Base-by-base conservation (phyloP, 2,797 vertebrate species). In the Enteromius paludinosus region DNA sequence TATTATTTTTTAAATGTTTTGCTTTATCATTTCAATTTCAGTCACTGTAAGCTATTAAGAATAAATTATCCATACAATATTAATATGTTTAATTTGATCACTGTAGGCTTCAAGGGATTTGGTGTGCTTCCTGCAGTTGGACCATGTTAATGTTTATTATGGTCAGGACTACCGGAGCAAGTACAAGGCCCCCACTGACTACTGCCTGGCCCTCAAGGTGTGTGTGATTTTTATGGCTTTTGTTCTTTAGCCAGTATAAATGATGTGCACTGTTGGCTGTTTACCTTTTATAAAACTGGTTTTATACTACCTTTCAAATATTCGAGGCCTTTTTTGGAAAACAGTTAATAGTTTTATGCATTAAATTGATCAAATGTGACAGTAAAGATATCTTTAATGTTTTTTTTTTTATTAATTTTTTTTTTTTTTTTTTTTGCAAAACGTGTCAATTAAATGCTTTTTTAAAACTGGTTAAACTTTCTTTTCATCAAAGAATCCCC, bases 91-190 rank as follows among this genome's bases (percentile, higher is more conserved):
- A 28, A 20, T 74, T 70, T 83, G 33, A 20, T 65, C 5, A 4
- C n/a, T 86, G 56, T 77, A 97, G 96, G 95, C 95, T 18, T 97
- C 96, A 0, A 93, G 96, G 86, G 96, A 97, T 86, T 93, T 97
- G 1, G 93, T 96, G 25, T 97, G 96, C 89, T 97, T 97, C 88
- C 94, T 97, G 2, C 96, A 97, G 88, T 90, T 97, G 78, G 96
- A 97, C 85, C 96, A 97, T 28, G 95, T 97, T 59, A 97, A 96
- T 54, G 95, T 97, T 86, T 97, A 97, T 89, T 97, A 96, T 28
- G 96, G 96, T 7, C 98, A 99, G 90, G 97, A 99, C 89, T 99
- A 98, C 90, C 96, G 97, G 86, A 98, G 96, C 93, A 99, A 99
- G 79, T 99, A 99, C 92, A 99, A 97, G 92, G 97, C 98, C 71